phyloP scores from a whole-genome alignment of 92 coral and sea anemone species.

The Porites lobata region DNA sequence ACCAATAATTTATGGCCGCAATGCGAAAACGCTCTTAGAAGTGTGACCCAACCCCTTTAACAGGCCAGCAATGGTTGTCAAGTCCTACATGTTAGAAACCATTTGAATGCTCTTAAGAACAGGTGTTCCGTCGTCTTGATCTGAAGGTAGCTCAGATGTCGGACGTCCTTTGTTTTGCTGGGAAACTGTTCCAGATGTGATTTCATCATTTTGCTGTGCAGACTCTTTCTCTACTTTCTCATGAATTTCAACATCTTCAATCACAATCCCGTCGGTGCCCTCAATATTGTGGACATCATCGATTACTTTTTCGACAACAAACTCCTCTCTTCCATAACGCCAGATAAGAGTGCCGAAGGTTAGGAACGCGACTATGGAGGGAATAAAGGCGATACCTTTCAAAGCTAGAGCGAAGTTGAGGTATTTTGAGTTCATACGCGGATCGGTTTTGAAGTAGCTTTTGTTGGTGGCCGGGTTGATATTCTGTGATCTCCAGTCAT shows the following conservation, averaged over 20 bases:
- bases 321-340: conserved; percentile 92
- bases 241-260: conserved; percentile 71
- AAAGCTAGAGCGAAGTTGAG: conserved; percentile 76
- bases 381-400: conserved; percentile 91
- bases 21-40: too few species aligned
- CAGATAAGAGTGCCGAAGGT: conserved; percentile 89
- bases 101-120: conserved; percentile 14
- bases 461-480: conserved; percentile 74
- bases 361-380: conserved; percentile 84
- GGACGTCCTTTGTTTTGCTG: not conserved
- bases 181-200: not conserved
- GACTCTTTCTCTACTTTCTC: conserved; percentile 4
- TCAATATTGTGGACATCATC: conserved; percentile 77
- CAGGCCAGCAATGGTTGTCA: not conserved
- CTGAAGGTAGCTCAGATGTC: conserved; percentile 13
- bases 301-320: conserved; percentile 71
- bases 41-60: too few species aligned
- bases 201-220: not conserved
- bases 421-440: conserved; percentile 94
- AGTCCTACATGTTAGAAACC: not conserved
- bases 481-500: conserved; percentile 82
- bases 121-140: conserved; percentile 8
- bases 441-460: conserved; percentile 72
- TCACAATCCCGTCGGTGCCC: conserved; percentile 82
- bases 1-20: too few species aligned